A percentile compares a stretch with the other conserved stretches of the same genome.
Conservation (phyloP, 2,797 vertebrate species). For the Hipposideros larvatus region DNA sequence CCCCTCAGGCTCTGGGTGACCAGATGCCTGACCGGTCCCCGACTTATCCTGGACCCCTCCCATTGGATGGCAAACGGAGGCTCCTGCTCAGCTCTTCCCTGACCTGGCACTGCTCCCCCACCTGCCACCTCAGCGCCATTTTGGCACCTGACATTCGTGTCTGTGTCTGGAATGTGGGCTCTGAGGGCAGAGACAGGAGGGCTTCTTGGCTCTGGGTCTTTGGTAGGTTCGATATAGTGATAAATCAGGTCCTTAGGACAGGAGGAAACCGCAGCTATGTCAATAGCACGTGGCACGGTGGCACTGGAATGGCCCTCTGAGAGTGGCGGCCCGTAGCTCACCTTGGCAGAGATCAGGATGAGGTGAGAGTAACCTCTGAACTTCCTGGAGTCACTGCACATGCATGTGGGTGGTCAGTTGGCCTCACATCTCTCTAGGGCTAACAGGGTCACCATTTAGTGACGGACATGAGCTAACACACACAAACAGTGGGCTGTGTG, state of each 20-base stretch:
- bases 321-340: fast-evolving
- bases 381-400: fast-evolving
- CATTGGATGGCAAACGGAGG: fast-evolving
- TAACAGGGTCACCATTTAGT: not conserved
- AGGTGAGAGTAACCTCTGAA: fast-evolving
- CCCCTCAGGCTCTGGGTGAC: not conserved
- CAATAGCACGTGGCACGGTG: no score
- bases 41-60: not conserved
- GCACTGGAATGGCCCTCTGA: no score
- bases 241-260: not conserved
- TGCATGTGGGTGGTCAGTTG: fast-evolving
- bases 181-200: fast-evolving
- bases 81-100: not conserved
- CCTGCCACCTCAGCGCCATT: fast-evolving
- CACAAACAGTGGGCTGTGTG: not conserved
- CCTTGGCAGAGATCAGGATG: fast-evolving
- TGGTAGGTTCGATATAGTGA: not conserved
- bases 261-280: fast-evolving
- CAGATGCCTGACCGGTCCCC: no score
- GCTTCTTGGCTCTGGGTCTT: not conserved
- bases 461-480: not conserved
- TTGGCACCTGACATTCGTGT: not conserved
- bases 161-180: not conserved
- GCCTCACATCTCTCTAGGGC: not conserved
- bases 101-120: no score